phyloP scores from a whole-genome alignment of 1,140 invertebrate genomes.

The Gryllus bimaculatus region DNA sequence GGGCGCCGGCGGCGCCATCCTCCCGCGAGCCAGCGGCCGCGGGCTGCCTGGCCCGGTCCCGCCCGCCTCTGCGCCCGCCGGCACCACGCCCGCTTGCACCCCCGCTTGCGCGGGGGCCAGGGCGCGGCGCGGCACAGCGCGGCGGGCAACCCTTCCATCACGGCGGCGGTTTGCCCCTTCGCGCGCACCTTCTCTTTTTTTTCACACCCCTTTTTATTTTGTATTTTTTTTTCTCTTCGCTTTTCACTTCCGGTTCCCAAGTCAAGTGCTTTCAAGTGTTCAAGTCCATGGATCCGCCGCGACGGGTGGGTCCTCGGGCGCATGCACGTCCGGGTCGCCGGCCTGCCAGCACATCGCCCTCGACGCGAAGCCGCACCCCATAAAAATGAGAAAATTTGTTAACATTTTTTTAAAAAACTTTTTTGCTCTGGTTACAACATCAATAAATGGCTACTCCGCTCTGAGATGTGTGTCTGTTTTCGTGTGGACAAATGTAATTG shows the following conservation, averaged over 20 bases:
- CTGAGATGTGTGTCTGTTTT: background rate
- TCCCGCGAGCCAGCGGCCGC: background rate
- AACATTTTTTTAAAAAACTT: background rate
- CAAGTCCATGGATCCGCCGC: background rate
- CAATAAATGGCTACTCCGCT: background rate
- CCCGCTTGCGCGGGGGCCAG: too few species aligned
- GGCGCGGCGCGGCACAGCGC: background rate
- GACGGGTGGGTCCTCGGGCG: background rate
- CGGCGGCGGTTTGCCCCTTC: background rate
- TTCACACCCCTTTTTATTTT: background rate
- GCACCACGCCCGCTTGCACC: background rate
- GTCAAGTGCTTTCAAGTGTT: background rate
- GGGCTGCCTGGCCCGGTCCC: background rate
- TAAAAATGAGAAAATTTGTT: background rate
- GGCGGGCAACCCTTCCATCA: background rate
- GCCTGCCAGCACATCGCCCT: background rate
- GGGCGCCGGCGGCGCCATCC: background rate
- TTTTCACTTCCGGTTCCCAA: background rate
- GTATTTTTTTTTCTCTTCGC: background rate
- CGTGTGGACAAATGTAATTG: too few species aligned
- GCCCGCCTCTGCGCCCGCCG: background rate
- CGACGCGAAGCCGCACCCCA: background rate
- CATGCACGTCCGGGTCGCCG: background rate
- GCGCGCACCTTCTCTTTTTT: background rate
- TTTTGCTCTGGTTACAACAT: background rate